Percentiles rank a stretch among this genome's conserved stretches.
Evolutionary conservation across 1,140 invertebrate genomes (phyloP).

Genomic region (Physella acuta): DNA sequence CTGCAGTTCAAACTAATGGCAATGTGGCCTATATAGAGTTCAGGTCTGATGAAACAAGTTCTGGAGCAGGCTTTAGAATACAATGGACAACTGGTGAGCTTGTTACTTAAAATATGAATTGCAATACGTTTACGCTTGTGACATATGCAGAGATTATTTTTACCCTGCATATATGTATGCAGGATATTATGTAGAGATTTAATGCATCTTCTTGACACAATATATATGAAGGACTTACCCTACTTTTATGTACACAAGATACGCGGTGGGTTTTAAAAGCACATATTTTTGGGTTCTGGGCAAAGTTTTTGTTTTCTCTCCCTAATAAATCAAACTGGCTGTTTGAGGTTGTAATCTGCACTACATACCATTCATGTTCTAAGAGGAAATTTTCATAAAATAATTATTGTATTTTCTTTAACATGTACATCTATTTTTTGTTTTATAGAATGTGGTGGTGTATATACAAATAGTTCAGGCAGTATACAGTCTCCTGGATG

Average conservation of each 20-base stretch:
- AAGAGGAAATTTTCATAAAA: not conserved
- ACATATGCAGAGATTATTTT: not conserved
- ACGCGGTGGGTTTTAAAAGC: not conserved
- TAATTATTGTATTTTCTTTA: not conserved
- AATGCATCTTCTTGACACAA: not conserved
- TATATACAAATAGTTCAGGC: constrained; percentile 49
- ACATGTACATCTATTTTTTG: not conserved
- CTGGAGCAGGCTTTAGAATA: constrained; percentile 45
- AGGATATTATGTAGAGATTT: not conserved
- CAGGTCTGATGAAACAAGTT: constrained; percentile 44
- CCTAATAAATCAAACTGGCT: not conserved
- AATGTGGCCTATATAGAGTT: constrained; percentile 65
- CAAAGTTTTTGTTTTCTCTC: not conserved
- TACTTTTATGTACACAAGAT: not conserved
- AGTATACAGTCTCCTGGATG: constrained; percentile 74
- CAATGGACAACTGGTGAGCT: constrained; percentile 64
- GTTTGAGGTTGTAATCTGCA: not conserved
- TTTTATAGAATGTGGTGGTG: constrained; percentile 49
- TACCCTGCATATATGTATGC: not conserved
- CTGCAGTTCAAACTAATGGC: constrained; percentile 79
- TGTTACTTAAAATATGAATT: not conserved
- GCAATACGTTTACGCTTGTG: not conserved
- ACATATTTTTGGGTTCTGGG: not conserved
- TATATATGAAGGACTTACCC: not conserved
- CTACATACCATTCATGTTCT: not conserved